These are phyloP conservation scores for Lysiphlebus fabarum DNA, from an alignment of 1,140 invertebrate species.

Conservation along the genomic window DNA sequence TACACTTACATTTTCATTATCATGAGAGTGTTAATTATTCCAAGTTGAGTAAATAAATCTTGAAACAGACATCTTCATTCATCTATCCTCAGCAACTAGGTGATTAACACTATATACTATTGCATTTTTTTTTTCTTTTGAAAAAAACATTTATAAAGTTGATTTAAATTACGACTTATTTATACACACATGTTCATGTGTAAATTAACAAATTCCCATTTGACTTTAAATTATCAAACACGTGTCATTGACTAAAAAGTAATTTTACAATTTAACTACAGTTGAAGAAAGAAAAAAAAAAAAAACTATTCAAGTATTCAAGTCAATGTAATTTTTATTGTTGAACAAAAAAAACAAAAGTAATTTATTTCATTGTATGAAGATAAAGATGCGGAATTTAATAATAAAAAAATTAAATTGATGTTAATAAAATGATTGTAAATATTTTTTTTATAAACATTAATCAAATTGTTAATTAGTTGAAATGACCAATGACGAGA, in stretches of 20 bases:
- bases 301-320: not conserved
- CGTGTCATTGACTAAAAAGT: not conserved
- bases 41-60: slow-evolving; percentile 7
- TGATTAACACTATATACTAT: too few relatives aligned
- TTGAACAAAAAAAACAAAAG: too few relatives aligned
- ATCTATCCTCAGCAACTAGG: not conserved
- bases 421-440: slow-evolving; percentile 25
- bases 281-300: too few relatives aligned
- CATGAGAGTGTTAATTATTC: slow-evolving; percentile 7
- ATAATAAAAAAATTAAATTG: not conserved
- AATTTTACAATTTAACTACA: not conserved
- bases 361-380: too few relatives aligned
- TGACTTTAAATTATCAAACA: too few relatives aligned
- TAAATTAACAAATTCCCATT: too few relatives aligned
- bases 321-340: too few relatives aligned
- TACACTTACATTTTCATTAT: slow-evolving; percentile 10
- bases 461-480: slow-evolving; percentile 25
- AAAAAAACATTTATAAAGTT: too few relatives aligned
- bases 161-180: too few relatives aligned
- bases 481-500: slow-evolving; percentile 20
- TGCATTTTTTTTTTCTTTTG: too few relatives aligned
- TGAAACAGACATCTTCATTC: slow-evolving; percentile 6
- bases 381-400: too few relatives aligned
- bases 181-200: too few relatives aligned
- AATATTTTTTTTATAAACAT: slow-evolving; percentile 20